Base-by-base conservation (phyloP, 92 coral and sea anemone genomes). In the Pocillopora grandis region DNA sequence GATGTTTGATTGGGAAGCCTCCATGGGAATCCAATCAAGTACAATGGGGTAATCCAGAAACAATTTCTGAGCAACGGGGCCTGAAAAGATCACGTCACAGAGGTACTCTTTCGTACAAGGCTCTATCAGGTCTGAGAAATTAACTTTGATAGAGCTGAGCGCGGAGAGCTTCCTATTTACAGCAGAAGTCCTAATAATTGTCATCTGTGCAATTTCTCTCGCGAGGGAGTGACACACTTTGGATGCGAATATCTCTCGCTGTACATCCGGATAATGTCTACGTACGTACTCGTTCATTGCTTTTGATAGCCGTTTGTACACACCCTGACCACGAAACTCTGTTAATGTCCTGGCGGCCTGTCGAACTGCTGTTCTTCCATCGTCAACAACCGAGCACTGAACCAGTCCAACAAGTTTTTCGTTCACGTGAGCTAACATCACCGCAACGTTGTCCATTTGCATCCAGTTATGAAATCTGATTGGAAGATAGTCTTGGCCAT, bases 21-120 rank as follows among this genome's bases (percentile, higher is more conserved):
- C 93, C 79, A 89, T 87, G 0, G 98, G 98, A 68, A 87, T 92
- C 92, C 95, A 87, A 66, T 92, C 95, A 20, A 91, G 86, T 27
- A 92, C 66, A 19, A 92, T 77, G 33, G 90, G 76, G 27, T 87
- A 74, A 76, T 89, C 88, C 68, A 89, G 85, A 62, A 95, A 88
- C 79, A 95, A 82, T 59, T 57, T 76, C 21, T 21, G 12, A 8
- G 91, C 5, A 16, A 61, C 71, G 17, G 4, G 11, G 27, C 27
- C 0, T 27, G 27, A 27, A 27, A 27, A 27, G 27, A 27, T 27
- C 27, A 0, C 1, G 27, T 27, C 27, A 27, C 27, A 27, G 27
- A 27, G 27, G 27, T 27, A 27, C 27, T 27, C 27, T 27, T 27
- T 27, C 27, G 27, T 27, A 27, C 27, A 27, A 27, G 27, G 27